Evolutionary conservation across 2,113 vertebrate species (phyloP).

Genomic region (Siniperca knerii): DNA sequence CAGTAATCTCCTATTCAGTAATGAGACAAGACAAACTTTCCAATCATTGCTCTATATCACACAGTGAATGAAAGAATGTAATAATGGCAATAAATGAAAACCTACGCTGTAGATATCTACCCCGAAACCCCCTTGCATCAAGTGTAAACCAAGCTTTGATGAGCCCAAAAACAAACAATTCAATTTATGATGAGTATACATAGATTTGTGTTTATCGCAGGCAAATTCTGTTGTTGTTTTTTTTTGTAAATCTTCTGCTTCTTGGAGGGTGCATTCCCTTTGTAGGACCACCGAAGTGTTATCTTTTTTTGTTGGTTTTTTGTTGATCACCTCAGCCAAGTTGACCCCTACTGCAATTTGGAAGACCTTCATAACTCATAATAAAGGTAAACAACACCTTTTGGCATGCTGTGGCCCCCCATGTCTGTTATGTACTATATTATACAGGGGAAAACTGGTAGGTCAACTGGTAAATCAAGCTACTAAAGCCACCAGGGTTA

Average conservation of each 20-base stretch:
- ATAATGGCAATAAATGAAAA: background rate
- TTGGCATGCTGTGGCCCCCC: background rate
- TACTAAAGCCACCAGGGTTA: background rate
- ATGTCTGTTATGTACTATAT: background rate
- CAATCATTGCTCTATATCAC: background rate
- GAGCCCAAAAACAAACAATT: background rate
- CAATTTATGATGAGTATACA: background rate
- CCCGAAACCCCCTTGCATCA: background rate
- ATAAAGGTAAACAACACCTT: conserved; percentile 7
- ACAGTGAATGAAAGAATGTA: background rate
- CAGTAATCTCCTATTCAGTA: no score
- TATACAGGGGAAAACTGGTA: background rate
- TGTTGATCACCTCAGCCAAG: background rate
- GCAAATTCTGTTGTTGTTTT: background rate
- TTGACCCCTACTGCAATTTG: background rate
- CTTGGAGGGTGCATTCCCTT: background rate
- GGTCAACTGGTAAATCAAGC: background rate
- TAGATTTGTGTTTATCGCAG: background rate
- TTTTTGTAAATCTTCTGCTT: no score
- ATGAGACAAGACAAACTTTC: background rate
- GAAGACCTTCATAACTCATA: background rate
- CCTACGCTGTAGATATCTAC: background rate
- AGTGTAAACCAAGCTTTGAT: background rate
- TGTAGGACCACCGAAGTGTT: background rate
- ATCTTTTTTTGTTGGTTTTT: background rate